Conservation (phyloP, 2,113 vertebrate genomes). For the Plecturocebus donacophilus region DNA sequence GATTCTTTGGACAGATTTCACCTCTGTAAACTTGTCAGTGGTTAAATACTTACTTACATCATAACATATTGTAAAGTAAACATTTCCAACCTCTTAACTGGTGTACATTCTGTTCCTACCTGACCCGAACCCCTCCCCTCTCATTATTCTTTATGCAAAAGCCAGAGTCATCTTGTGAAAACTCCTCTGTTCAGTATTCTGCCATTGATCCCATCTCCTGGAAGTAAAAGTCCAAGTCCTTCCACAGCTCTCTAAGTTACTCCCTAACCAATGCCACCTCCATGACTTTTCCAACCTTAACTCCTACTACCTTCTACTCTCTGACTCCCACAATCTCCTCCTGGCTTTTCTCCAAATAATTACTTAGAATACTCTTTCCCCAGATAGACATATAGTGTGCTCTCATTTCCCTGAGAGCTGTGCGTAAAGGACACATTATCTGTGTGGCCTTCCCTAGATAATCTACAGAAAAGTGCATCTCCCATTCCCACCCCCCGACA, state of each 20-base stretch:
- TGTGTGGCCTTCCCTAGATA: not conserved
- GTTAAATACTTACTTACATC: not conserved
- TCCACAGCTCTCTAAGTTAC: not conserved
- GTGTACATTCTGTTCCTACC: not conserved
- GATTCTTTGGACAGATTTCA: not conserved
- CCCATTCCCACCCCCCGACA: not conserved
- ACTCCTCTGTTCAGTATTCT: not conserved
- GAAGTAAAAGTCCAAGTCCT: not conserved
- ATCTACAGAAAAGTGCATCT: not conserved
- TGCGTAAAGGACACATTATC: not conserved
- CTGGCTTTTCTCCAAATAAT: too few relatives aligned
- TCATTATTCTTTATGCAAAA: not conserved
- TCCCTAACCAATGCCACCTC: fast-evolving
- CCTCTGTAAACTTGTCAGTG: not conserved
- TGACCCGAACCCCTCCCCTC: not conserved
- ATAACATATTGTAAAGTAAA: conserved; percentile 68
- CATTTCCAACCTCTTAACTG: conserved; percentile 35
- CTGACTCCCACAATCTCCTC: not conserved
- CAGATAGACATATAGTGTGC: not conserved
- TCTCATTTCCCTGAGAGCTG: not conserved
- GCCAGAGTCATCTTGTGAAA: not conserved
- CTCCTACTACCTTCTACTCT: not conserved
- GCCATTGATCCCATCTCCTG: too few relatives aligned
- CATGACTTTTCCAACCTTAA: not conserved
- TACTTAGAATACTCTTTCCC: not conserved